A percentile compares a stretch with the other conserved stretches of the same genome.
These are phyloP conservation scores for Rutpela maculata DNA, from an alignment of 2,888 invertebrate genomes.

Conservation along the genomic window DNA sequence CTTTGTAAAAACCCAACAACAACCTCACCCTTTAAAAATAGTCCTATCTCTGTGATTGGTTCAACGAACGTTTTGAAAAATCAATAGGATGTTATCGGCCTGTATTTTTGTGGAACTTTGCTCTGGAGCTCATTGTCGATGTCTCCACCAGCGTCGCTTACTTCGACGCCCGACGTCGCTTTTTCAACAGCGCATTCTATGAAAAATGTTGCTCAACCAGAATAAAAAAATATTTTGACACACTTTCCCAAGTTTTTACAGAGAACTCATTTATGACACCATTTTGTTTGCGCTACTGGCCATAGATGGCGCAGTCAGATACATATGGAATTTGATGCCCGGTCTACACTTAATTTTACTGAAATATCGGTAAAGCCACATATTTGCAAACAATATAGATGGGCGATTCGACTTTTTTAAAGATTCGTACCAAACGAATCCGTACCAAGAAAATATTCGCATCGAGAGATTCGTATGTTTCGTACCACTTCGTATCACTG, in stretches of 20 bases:
- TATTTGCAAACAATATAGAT: too few relatives aligned
- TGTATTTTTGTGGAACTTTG: slow-evolving; percentile 74
- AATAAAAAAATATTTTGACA: slow-evolving; percentile 52
- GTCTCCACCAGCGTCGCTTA: slow-evolving; percentile 73
- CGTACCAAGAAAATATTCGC: too few relatives aligned
- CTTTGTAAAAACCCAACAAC: slow-evolving; percentile 73
- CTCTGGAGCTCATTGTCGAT: slow-evolving; percentile 71
- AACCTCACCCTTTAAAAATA: slow-evolving; percentile 77
- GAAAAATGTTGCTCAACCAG: slow-evolving; percentile 65
- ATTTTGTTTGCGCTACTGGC: not conserved
- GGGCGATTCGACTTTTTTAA: too few relatives aligned
- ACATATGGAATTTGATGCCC: too few relatives aligned
- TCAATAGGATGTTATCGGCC: slow-evolving; percentile 79
- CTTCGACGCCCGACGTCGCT: slow-evolving; percentile 70
- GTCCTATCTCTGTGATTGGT: slow-evolving; percentile 75
- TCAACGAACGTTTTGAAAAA: slow-evolving; percentile 79
- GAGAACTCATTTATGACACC: not conserved
- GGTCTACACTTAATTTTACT: too few relatives aligned
- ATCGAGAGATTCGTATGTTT: too few relatives aligned
- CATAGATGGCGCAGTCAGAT: slow-evolving; percentile 1
- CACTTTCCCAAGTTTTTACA: slow-evolving; percentile 26
- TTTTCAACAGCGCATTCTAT: slow-evolving; percentile 71
- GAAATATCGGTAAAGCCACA: too few relatives aligned
- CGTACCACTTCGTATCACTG: too few relatives aligned
- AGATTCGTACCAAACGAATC: too few relatives aligned